Conservation (phyloP, 2,113 vertebrate species). For the Dromaius novaehollandiae region DNA sequence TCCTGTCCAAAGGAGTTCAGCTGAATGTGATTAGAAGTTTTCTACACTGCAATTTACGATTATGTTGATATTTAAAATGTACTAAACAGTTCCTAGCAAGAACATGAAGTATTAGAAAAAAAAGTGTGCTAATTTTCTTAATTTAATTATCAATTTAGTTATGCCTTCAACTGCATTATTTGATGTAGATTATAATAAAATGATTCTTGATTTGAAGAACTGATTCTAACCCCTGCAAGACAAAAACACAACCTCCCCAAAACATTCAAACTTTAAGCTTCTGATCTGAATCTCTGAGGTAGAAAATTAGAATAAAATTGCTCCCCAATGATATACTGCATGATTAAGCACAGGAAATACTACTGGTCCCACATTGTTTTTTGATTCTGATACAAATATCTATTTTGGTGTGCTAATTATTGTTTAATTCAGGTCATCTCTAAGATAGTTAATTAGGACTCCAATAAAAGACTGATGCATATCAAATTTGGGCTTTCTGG, state of each 20-base stretch:
- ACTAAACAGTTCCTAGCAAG: not conserved
- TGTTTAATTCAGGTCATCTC: not conserved
- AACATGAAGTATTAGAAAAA: not conserved
- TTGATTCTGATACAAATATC: not conserved
- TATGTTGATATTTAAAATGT: not conserved
- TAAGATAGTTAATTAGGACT: not conserved
- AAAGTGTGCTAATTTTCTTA: not conserved
- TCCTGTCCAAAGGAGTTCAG: not conserved
- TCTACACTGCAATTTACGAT: not conserved
- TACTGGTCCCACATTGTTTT: not conserved
- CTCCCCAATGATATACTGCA: not conserved
- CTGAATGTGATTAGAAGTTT: not conserved
- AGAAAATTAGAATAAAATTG: not conserved
- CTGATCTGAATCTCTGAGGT: not conserved
- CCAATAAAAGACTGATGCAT: not conserved
- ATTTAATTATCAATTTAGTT: not conserved
- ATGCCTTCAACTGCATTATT: not conserved
- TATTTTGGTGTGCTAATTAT: not conserved
- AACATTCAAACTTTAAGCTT: not conserved
- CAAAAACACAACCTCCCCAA: not conserved
- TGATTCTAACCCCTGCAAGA: not conserved
- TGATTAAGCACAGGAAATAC: not conserved
- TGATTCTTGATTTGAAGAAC: not conserved
- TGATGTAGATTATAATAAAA: not conserved
- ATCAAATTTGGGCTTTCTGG: not conserved